Percentiles rank a stretch among this genome's conserved stretches.
Evolutionary conservation across 2,888 invertebrate genomes (phyloP).

Genomic region (Anarsia innoxiella): DNA sequence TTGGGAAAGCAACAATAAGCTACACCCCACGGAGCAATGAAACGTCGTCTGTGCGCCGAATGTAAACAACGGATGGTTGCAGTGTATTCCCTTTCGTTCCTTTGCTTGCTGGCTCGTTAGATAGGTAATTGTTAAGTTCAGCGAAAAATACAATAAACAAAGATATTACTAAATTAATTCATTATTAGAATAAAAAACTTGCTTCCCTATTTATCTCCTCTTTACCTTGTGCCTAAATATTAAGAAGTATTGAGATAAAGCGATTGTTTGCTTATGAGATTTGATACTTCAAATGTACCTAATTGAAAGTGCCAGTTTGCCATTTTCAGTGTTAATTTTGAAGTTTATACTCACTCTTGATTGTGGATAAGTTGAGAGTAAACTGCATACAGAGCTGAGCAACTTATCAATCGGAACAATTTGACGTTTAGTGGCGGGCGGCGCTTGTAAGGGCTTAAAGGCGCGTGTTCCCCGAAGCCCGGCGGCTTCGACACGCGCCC

Average conservation of each 20-base stretch:
- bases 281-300: too few relatives aligned
- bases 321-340: too few relatives aligned
- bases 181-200: too few relatives aligned
- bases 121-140: too few relatives aligned
- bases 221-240: too few relatives aligned
- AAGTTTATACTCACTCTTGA: too few relatives aligned
- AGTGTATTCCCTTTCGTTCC: background rate
- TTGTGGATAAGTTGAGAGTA: slow-evolving; percentile 11
- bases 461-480: slow-evolving; percentile 34
- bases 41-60: background rate
- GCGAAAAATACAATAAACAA: too few relatives aligned
- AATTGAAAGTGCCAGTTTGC: too few relatives aligned
- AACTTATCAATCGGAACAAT: slow-evolving; percentile 55
- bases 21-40: slow-evolving; percentile 27
- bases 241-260: too few relatives aligned
- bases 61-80: background rate
- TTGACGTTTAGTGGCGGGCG: slow-evolving; percentile 59
- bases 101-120: background rate
- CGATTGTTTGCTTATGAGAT: too few relatives aligned
- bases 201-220: too few relatives aligned
- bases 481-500: slow-evolving; percentile 35
- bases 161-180: too few relatives aligned
- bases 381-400: slow-evolving; percentile 16
- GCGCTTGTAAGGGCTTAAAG: slow-evolving; percentile 43
- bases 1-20: slow-evolving; percentile 35